phyloP scores from a whole-genome alignment of 2,113 vertebrate species.

The Arenaria interpres region DNA sequence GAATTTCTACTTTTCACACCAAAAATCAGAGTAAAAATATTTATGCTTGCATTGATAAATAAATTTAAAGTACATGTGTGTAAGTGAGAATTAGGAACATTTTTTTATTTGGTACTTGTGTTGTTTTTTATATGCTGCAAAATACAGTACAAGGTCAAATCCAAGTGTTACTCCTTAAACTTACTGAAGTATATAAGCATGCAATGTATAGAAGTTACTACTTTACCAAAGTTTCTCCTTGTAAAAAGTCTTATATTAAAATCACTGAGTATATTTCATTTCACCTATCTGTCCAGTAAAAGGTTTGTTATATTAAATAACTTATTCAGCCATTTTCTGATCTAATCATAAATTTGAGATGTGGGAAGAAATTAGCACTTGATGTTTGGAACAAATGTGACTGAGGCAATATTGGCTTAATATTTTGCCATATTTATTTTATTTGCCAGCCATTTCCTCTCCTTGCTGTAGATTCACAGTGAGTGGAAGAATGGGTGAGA shows the following conservation, averaged over 20 bases:
- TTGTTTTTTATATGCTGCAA: background rate
- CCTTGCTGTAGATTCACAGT: background rate
- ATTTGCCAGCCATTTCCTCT: background rate
- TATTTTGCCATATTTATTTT: background rate
- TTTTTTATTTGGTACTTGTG: background rate
- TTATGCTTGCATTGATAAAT: background rate
- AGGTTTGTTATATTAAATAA: background rate
- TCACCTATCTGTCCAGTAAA: background rate
- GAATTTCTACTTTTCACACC: background rate
- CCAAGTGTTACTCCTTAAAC: background rate
- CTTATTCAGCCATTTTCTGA: background rate
- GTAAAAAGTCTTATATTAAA: background rate
- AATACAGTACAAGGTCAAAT: background rate
- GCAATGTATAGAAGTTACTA: background rate
- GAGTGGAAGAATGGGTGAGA: background rate
- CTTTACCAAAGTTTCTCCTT: background rate
- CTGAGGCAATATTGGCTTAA: background rate
- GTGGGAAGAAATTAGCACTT: background rate
- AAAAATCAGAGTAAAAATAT: background rate
- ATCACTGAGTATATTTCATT: background rate
- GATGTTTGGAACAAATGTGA: background rate
- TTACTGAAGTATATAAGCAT: background rate
- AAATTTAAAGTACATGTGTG: background rate
- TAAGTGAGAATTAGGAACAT: background rate
- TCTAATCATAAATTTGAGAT: background rate